A percentile compares a stretch with the other conserved stretches of the same genome.
These are phyloP conservation scores for Eupeodes corollae DNA, from an alignment of 1,140 invertebrate species.

Conservation along the genomic window DNA sequence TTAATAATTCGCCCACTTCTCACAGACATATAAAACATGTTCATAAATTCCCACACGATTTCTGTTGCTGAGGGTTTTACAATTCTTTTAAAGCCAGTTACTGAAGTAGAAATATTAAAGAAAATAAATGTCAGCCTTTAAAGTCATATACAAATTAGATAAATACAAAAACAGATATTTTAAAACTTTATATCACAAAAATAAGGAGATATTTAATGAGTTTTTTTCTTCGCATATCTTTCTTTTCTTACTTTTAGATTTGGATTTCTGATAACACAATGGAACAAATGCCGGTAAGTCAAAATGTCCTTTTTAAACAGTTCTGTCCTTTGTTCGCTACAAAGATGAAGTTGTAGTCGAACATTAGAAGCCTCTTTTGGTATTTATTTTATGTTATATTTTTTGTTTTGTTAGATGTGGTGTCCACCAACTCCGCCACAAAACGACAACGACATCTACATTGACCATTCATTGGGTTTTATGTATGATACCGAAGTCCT, in stretches of 20 bases:
- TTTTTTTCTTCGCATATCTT: slow-evolving; percentile 2
- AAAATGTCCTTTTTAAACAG: too few relatives aligned
- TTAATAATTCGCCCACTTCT: too few relatives aligned
- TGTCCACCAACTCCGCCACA: slow-evolving; percentile 87
- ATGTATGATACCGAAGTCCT: slow-evolving; percentile 76
- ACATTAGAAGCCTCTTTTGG: too few relatives aligned
- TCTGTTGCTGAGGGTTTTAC: too few relatives aligned
- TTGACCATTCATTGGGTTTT: slow-evolving; percentile 72
- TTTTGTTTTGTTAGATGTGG: slow-evolving; percentile 64
- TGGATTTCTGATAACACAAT: slow-evolving; percentile 59
- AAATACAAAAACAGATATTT: slow-evolving; percentile 36
- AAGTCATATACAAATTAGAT: slow-evolving; percentile 5
- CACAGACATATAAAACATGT: too few relatives aligned
- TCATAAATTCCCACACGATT: too few relatives aligned
- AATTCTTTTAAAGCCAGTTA: too few relatives aligned
- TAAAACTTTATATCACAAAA: neutral
- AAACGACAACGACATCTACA: slow-evolving; percentile 82
- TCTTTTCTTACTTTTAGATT: slow-evolving; percentile 40
- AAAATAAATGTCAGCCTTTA: slow-evolving; percentile 20
- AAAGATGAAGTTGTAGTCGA: too few relatives aligned
- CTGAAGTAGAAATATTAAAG: too few relatives aligned
- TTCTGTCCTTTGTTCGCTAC: too few relatives aligned
- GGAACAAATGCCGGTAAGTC: slow-evolving; percentile 68
- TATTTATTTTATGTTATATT: too few relatives aligned
- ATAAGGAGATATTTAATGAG: too few relatives aligned